Percentiles rank a stretch among this genome's conserved stretches.
Conservation (phyloP, 2,888 invertebrate species). For the Oegoconia quadripuncta region DNA sequence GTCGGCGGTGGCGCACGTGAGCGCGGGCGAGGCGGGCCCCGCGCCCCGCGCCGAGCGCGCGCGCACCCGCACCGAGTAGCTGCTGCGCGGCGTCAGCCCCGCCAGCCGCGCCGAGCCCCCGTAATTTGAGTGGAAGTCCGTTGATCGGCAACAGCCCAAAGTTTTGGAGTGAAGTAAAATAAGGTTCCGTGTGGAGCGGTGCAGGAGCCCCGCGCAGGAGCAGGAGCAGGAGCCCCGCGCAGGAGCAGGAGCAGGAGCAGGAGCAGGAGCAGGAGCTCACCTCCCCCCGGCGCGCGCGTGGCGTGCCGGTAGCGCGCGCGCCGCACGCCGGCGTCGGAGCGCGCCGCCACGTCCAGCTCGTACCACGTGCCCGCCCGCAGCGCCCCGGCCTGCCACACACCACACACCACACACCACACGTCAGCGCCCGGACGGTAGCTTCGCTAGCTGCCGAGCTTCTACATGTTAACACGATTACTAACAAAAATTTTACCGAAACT, state of each 20-base stretch:
- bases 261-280: slow-evolving; percentile 44
- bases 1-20: slow-evolving; percentile 77
- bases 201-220: no score
- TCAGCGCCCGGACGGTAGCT: slow-evolving; percentile 80
- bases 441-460: slow-evolving; percentile 85
- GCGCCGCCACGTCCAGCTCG: slow-evolving; percentile 76
- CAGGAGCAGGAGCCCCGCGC: no score
- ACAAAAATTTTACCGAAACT: no score
- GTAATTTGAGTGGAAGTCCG: no score
- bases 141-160: no score
- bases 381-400: slow-evolving; percentile 23
- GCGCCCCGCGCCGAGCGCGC: slow-evolving; percentile 84
- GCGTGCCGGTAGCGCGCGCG: slow-evolving; percentile 77
- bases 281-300: slow-evolving; percentile 71
- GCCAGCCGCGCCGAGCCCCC: slow-evolving; percentile 81
- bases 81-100: slow-evolving; percentile 82
- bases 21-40: slow-evolving; percentile 78
- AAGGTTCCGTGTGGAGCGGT: no score
- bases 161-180: no score
- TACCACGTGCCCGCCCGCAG: slow-evolving; percentile 78
- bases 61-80: slow-evolving; percentile 83
- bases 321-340: slow-evolving; percentile 75
- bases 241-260: no score
- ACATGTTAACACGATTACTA: no score
- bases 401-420: slow-evolving; percentile 67